A percentile compares a stretch with the other conserved stretches of the same genome.
Evolutionary conservation across 2,113 vertebrate genomes (phyloP).

Genomic region (Pyxicephalus adspersus): DNA sequence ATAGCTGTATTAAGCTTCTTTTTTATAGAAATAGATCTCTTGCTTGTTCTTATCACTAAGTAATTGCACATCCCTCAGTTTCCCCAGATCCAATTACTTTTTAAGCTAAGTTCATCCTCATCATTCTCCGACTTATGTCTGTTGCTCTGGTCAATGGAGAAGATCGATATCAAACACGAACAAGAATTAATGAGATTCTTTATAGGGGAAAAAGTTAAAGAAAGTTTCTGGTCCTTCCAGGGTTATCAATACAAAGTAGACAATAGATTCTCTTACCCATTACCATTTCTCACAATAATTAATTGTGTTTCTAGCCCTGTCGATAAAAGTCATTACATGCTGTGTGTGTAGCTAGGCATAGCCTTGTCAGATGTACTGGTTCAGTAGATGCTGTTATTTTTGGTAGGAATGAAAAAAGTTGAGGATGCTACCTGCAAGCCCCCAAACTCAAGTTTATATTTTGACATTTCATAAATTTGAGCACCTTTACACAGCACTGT

Average conservation of each 20-base stretch:
- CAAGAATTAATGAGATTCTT: background rate
- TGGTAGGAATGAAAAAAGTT: too few relatives aligned
- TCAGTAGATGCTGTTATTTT: too few relatives aligned
- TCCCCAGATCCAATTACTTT: background rate
- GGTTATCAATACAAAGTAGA: background rate
- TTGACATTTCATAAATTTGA: too few relatives aligned
- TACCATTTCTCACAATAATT: background rate
- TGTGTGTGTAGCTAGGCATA: too few relatives aligned
- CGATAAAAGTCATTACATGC: background rate
- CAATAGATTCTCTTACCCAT: background rate
- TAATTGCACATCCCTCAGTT: background rate
- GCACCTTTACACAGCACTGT: too few relatives aligned
- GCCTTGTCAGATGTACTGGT: too few relatives aligned
- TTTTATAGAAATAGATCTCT: too few relatives aligned
- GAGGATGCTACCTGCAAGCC: too few relatives aligned
- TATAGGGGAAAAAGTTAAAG: background rate
- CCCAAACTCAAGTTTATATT: too few relatives aligned
- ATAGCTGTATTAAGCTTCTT: too few relatives aligned
- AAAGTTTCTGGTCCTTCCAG: background rate
- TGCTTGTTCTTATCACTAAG: background rate
- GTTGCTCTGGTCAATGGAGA: background rate
- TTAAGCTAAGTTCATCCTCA: background rate
- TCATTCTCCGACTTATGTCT: background rate
- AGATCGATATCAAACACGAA: background rate
- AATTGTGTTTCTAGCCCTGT: background rate